Evolutionary conservation across 1,140 invertebrate genomes (phyloP).

Genomic region (Bombus waltoni): DNA sequence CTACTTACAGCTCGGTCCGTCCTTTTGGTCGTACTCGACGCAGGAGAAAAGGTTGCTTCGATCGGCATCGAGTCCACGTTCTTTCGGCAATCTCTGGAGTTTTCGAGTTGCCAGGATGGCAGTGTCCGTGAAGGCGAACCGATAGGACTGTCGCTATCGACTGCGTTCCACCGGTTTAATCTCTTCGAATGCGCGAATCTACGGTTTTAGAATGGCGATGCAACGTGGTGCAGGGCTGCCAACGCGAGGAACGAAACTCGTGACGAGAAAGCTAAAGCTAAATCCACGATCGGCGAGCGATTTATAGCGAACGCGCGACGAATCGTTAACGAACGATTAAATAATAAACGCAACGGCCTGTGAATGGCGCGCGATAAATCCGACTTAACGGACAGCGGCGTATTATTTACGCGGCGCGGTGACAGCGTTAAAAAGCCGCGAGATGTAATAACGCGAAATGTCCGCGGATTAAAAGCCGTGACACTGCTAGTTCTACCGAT

Average conservation of each 20-base stretch:
- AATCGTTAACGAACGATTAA: constrained; percentile 63
- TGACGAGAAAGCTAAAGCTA: background rate
- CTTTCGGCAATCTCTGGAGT: background rate
- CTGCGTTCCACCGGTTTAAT: too few species aligned
- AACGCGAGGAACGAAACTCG: background rate
- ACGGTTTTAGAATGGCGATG: background rate
- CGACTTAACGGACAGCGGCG: constrained; percentile 58
- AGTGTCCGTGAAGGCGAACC: background rate
- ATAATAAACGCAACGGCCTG: constrained; percentile 49
- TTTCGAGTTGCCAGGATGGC: background rate
- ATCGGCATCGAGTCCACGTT: background rate
- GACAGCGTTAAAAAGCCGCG: constrained; percentile 65
- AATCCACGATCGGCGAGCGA: constrained; percentile 8
- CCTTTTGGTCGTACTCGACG: constrained; percentile 23
- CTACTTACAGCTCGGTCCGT: constrained; percentile 45
- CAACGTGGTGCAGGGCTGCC: background rate
- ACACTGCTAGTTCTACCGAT: constrained; percentile 66
- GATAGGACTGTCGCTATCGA: too few species aligned
- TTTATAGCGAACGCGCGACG: constrained; percentile 30
- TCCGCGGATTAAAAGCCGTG: constrained; percentile 68
- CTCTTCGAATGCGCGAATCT: background rate
- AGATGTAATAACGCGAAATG: constrained; percentile 57
- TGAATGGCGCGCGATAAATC: constrained; percentile 53
- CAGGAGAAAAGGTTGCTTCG: constrained; percentile 28
- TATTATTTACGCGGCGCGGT: constrained; percentile 61